Evolutionary conservation across 2,888 invertebrate species (phyloP).

Genomic region (Parasteatoda lunata): DNA sequence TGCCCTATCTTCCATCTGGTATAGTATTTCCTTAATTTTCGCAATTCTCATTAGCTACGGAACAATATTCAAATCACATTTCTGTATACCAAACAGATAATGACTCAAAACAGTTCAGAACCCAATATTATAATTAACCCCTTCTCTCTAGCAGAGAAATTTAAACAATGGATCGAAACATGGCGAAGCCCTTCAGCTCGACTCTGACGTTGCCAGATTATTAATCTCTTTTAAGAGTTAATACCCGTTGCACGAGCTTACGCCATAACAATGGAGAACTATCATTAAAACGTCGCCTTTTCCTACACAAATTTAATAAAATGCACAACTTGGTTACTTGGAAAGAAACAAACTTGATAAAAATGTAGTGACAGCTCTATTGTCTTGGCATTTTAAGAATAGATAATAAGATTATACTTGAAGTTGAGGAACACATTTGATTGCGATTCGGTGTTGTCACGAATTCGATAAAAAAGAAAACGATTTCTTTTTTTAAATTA

Average conservation of each 20-base stretch:
- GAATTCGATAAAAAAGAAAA: too few species aligned
- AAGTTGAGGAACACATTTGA: too few species aligned
- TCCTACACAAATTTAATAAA: constrained; percentile 1
- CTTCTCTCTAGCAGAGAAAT: not conserved
- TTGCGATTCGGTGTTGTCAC: too few species aligned
- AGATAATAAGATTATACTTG: too few species aligned
- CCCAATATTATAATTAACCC: not conserved
- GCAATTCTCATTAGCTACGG: not conserved
- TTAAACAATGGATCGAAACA: constrained; percentile 1
- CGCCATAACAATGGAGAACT: not conserved
- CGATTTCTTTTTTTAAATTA: too few species aligned
- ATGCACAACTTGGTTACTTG: not conserved
- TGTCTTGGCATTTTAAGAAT: too few species aligned
- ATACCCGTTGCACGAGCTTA: not conserved
- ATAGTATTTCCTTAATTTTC: not conserved
- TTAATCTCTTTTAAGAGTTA: constrained; percentile 2
- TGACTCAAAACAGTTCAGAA: not conserved
- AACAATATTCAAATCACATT: not conserved
- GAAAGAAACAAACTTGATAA: too few species aligned
- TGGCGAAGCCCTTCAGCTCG: not conserved
- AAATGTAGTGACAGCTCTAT: too few species aligned
- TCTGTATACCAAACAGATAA: not conserved
- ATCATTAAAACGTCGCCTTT: not conserved
- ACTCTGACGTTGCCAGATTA: not conserved
- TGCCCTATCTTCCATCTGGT: too few species aligned